A percentile compares a stretch with the other conserved stretches of the same genome.
phyloP scores from a whole-genome alignment of 2,888 invertebrate species.

The Thumatha senex region DNA sequence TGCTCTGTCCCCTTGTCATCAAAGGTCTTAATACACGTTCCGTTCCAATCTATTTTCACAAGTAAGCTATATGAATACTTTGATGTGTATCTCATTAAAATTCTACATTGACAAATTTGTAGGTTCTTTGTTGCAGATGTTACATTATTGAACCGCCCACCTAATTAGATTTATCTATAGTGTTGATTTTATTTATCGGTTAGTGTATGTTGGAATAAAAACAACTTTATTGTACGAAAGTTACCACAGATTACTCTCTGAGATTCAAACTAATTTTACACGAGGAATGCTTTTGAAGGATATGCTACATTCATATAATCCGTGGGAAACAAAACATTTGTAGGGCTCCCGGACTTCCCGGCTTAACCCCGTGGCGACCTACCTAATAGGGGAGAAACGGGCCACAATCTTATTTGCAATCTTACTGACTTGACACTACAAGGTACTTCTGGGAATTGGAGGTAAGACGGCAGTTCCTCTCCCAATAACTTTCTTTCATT shows the following conservation, averaged over 20 bases:
- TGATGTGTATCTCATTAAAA: conserved; percentile 12
- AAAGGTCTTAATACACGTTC: conserved; percentile 44
- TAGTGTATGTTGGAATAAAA: too few species aligned
- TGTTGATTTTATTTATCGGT: background rate
- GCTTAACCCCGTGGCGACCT: too few species aligned
- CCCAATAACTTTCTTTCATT: too few species aligned
- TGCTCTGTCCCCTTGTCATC: conserved; percentile 52
- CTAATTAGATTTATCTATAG: background rate
- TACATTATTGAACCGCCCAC: background rate
- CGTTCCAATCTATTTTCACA: conserved; percentile 33
- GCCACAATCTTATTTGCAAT: conserved; percentile 8
- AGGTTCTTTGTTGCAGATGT: background rate
- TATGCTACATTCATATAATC: too few species aligned
- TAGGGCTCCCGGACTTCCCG: too few species aligned
- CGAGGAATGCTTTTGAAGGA: too few species aligned
- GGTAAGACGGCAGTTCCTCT: conserved; percentile 10
- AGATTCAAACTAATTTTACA: too few species aligned
- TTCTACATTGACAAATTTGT: conserved; percentile 8
- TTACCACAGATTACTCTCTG: too few species aligned
- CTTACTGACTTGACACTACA: too few species aligned
- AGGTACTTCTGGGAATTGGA: conserved; percentile 4
- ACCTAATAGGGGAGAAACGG: too few species aligned
- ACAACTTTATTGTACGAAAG: too few species aligned
- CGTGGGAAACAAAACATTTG: too few species aligned
- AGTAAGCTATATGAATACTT: conserved; percentile 21